phyloP scores from a whole-genome alignment of 2,888 invertebrate species.

The Apamea monoglypha region DNA sequence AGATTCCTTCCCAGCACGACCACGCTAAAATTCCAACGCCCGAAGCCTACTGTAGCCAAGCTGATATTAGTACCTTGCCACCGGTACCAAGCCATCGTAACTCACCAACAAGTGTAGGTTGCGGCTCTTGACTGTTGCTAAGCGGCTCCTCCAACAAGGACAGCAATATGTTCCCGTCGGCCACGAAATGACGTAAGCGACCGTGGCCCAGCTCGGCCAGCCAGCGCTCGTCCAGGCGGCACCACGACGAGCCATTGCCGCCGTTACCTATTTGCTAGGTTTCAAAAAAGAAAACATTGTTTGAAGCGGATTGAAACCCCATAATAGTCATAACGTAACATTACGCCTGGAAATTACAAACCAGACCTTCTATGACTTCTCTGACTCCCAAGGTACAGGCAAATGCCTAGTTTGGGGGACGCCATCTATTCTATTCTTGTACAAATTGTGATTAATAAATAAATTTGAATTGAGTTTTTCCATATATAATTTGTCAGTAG shows the following conservation, averaged over 20 bases:
- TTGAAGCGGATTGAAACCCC: neutral
- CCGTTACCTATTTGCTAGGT: constrained; percentile 94
- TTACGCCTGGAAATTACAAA: neutral
- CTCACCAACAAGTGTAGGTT: constrained; percentile 95
- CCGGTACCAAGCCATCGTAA: constrained; percentile 79
- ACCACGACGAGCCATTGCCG: constrained; percentile 93
- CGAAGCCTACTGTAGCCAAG: constrained; percentile 88
- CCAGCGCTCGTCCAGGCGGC: constrained; percentile 96
- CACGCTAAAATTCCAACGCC: no score
- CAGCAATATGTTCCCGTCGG: constrained; percentile 96
- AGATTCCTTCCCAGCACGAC: no score
- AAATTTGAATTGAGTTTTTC: no score
- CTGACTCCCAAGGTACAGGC: no score
- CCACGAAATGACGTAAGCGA: constrained; percentile 94
- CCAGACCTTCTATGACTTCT: no score
- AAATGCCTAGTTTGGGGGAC: no score
- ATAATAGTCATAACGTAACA: neutral
- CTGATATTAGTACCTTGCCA: constrained; percentile 90
- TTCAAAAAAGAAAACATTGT: neutral
- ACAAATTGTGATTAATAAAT: no score
- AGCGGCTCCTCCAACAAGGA: constrained; percentile 97
- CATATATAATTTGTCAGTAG: no score
- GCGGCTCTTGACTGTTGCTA: constrained; percentile 97
- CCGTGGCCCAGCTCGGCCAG: constrained; percentile 92
- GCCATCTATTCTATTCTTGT: no score